These are phyloP conservation scores for Poeciliopsis infans DNA, from an alignment of 2,797 vertebrate genomes.

Conservation along the genomic window DNA sequence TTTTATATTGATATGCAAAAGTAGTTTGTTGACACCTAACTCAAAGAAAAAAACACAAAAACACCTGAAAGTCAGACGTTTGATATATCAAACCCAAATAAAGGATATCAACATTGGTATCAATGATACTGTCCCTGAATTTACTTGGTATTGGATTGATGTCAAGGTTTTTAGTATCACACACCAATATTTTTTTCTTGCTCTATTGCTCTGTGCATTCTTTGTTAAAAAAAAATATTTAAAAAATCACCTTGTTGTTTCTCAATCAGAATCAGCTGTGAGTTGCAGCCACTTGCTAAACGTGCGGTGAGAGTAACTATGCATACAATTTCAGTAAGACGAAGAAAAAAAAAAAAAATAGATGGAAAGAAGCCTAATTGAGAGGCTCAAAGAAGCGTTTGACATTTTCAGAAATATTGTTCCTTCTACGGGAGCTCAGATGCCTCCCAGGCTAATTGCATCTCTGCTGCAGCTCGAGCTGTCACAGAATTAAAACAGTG, in stretches of 20 bases:
- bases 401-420: neutral
- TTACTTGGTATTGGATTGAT: no score
- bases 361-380: neutral
- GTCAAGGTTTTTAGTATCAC: no score
- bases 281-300: constrained; percentile 16
- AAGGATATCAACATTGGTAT: no score
- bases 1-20: no score
- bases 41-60: no score
- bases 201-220: neutral
- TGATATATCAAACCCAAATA: no score
- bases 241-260: neutral
- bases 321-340: neutral
- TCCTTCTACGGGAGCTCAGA: neutral
- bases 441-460: neutral
- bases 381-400: constrained; percentile 10
- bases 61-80: no score
- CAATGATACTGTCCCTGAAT: no score
- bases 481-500: neutral
- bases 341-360: neutral
- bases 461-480: neutral
- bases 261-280: constrained; percentile 16
- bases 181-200: neutral
- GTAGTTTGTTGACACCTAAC: no score
- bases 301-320: neutral
- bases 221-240: neutral